phyloP scores from a whole-genome alignment of 1,140 invertebrate genomes.

The Anadara kagoshimensis region DNA sequence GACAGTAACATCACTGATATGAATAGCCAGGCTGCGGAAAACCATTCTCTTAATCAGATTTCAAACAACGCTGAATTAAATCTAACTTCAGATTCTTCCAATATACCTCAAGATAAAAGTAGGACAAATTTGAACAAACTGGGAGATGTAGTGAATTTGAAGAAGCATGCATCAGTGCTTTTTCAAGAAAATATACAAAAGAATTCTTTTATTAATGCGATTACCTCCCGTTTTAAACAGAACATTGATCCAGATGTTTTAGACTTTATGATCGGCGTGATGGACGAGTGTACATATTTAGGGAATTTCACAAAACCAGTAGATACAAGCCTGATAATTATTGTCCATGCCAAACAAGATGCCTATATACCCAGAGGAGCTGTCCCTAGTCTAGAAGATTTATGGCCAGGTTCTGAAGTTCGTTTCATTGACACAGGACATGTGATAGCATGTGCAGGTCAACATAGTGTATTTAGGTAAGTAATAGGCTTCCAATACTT shows the following conservation, averaged over 20 bases:
- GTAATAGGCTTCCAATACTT: not conserved
- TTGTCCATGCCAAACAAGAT: conserved; percentile 80
- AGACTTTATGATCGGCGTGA: conserved; percentile 97
- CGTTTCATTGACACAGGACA: conserved; percentile 90
- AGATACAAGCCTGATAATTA: conserved; percentile 79
- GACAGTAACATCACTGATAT: too few species aligned
- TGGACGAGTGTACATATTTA: conserved; percentile 99
- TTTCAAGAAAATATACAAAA: too few species aligned
- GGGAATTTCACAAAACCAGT: conserved; percentile 89
- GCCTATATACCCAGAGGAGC: conserved; percentile 93
- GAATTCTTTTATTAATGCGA: too few species aligned
- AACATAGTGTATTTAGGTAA: conserved; percentile 12
- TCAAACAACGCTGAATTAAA: too few species aligned
- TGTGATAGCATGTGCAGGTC: conserved; percentile 74
- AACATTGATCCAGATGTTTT: conserved; percentile 68
- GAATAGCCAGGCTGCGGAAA: too few species aligned
- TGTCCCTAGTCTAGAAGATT: conserved; percentile 85
- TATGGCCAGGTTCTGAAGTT: conserved; percentile 94
- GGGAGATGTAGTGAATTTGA: too few species aligned
- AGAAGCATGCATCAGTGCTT: too few species aligned
- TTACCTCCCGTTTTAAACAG: too few species aligned
- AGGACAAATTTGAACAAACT: too few species aligned
- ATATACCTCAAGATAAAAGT: too few species aligned
- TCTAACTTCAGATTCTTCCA: too few species aligned
- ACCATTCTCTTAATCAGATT: too few species aligned